A percentile compares a stretch with the other conserved stretches of the same genome.
These are phyloP conservation scores for Aythya baeri DNA, from an alignment of 2,113 vertebrate species.

Conservation along the genomic window DNA sequence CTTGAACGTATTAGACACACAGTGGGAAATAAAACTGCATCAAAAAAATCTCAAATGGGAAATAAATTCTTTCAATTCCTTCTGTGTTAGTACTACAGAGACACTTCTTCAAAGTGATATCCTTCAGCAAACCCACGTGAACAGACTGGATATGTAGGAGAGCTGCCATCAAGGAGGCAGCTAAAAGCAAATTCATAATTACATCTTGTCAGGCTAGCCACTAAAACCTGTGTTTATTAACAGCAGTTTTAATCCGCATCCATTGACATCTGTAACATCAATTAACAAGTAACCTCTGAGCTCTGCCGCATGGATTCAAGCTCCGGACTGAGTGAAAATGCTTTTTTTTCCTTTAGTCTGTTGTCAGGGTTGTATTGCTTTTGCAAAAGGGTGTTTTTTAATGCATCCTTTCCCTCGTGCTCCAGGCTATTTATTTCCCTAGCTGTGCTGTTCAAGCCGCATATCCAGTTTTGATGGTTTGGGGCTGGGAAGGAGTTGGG, in stretches of 20 bases:
- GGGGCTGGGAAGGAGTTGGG: background rate
- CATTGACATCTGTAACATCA: background rate
- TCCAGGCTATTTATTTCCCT: background rate
- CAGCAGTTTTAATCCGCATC: background rate
- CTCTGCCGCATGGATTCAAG: background rate
- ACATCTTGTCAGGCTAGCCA: background rate
- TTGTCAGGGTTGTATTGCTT: background rate
- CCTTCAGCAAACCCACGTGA: background rate
- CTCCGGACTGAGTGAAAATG: background rate
- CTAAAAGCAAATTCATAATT: background rate
- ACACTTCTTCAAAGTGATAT: background rate
- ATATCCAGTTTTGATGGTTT: background rate
- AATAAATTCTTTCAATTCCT: background rate
- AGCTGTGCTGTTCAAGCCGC: background rate
- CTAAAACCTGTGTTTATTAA: background rate
- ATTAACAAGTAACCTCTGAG: background rate
- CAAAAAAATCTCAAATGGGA: background rate
- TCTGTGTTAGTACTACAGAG: background rate
- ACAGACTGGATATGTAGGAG: background rate
- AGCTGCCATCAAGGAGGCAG: background rate
- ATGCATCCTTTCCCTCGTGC: background rate
- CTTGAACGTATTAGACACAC: background rate
- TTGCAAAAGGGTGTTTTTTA: background rate
- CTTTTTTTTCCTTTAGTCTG: background rate
- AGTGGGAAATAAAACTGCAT: background rate